These are phyloP conservation scores for Dicerorhinus sumatrensis DNA, from an alignment of 2,113 vertebrate genomes.

Conservation along the genomic window DNA sequence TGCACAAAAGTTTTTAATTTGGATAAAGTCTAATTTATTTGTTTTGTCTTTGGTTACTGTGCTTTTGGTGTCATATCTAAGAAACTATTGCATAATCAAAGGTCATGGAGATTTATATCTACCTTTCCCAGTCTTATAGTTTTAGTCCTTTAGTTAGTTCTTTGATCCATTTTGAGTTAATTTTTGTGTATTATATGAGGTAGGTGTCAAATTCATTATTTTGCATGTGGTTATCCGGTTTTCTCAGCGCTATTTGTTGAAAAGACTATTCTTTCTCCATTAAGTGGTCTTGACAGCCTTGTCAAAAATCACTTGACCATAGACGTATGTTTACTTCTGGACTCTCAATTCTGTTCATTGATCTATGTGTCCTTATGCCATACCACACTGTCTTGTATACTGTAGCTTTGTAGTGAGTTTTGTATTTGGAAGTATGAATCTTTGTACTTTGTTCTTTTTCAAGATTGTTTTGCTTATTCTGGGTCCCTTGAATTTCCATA, in stretches of 20 bases:
- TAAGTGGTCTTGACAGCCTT: not conserved
- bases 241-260: not conserved
- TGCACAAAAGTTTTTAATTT: not conserved
- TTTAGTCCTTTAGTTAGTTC: constrained; percentile 28
- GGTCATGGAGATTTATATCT: not conserved
- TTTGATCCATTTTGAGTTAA: not conserved
- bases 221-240: not conserved
- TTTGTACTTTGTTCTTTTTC: not conserved
- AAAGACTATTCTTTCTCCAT: not conserved
- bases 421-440: not conserved
- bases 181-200: not conserved
- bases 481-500: not conserved
- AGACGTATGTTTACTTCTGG: not conserved
- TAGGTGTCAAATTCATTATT: not conserved
- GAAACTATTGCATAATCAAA: not conserved
- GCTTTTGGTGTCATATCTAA: not conserved
- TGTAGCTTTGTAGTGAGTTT: not conserved
- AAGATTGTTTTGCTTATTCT: not conserved
- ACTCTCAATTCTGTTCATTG: not conserved
- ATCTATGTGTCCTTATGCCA: not conserved
- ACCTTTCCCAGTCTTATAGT: not conserved
- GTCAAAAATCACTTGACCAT: not conserved
- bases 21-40: not conserved
- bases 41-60: not conserved
- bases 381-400: not conserved